Conservation (phyloP, 2,797 vertebrate species). For the Podargus strigoides region DNA sequence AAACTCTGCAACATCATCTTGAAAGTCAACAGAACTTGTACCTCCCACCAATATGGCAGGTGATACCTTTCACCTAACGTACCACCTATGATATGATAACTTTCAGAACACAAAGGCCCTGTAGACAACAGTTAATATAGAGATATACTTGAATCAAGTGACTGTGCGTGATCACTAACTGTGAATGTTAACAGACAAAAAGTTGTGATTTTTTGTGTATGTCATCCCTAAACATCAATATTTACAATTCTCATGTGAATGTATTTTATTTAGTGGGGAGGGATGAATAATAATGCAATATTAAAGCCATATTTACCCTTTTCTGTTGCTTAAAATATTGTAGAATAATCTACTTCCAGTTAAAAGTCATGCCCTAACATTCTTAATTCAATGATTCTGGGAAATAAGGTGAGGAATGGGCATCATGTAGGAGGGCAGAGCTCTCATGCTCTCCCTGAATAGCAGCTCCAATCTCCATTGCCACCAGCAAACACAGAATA, state of each 20-base stretch:
- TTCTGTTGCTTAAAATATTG: not conserved
- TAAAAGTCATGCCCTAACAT: not conserved
- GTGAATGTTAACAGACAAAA: not conserved
- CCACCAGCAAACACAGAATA: not conserved
- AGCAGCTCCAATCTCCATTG: not conserved
- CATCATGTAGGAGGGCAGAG: rapidly evolving
- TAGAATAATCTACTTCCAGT: not conserved
- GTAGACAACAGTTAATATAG: not conserved
- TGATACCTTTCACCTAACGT: not conserved
- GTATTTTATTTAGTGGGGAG: not conserved
- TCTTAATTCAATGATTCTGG: not conserved
- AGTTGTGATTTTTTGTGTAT: not conserved
- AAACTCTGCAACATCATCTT: not conserved
- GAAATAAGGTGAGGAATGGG: not conserved
- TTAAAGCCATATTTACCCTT: not conserved
- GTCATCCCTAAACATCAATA: not conserved
- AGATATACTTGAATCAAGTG: not conserved
- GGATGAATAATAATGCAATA: no score
- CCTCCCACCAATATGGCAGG: not conserved
- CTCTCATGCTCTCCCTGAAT: not conserved
- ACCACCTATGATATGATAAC: not conserved
- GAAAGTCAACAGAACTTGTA: not conserved
- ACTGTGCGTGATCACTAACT: not conserved
- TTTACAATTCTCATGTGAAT: not conserved
- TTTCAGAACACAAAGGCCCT: not conserved